phyloP scores from a whole-genome alignment of 2,797 vertebrate genomes.

The Trachurus trachurus region DNA sequence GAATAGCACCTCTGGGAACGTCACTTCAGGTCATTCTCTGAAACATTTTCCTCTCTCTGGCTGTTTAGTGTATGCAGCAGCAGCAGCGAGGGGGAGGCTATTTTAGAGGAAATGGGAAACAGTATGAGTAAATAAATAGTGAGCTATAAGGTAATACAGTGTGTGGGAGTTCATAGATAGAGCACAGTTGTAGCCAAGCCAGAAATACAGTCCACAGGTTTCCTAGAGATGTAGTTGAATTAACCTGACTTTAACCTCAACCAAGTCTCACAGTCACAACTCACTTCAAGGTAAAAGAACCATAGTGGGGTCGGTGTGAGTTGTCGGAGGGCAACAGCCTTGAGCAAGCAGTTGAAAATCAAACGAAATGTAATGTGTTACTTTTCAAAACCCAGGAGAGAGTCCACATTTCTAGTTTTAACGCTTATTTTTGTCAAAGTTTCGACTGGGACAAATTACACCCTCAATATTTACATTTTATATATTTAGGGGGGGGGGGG shows the following conservation, averaged over 20 bases:
- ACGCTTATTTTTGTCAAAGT: background rate
- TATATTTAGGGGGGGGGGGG: background rate
- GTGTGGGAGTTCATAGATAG: conserved; percentile 17
- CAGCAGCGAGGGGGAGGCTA: conserved; percentile 1
- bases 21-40: conserved; percentile 83
- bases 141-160: conserved; percentile 7
- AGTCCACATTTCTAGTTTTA: background rate
- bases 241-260: background rate
- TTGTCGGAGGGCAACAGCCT: background rate
- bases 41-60: conserved; percentile 40
- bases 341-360: background rate
- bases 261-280: background rate
- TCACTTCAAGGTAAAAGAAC: background rate
- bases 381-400: background rate
- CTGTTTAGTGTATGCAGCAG: conserved; percentile 31
- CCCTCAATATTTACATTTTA: background rate
- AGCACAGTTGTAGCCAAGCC: conserved; percentile 4
- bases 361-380: background rate
- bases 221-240: background rate
- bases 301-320: background rate
- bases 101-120: conserved; percentile 47
- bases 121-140: conserved; percentile 34
- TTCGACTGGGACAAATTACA: background rate
- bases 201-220: background rate
- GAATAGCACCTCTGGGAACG: conserved; percentile 80